Conservation (phyloP, 2,888 invertebrate genomes). For the Epinotia bilunana region DNA sequence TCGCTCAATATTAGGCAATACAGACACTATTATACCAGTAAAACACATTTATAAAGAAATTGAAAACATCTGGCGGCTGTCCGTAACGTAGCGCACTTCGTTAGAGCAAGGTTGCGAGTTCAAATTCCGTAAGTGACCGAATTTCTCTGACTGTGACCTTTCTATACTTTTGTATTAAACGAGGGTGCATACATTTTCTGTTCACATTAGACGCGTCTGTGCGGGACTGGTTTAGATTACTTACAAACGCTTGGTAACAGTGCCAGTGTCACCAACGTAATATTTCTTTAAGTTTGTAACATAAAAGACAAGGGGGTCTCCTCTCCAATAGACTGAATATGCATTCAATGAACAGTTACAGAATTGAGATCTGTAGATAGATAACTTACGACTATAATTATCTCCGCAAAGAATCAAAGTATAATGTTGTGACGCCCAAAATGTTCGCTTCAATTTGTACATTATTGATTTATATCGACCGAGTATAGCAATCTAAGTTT, state of each 20-base stretch:
- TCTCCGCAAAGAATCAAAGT: too few species aligned
- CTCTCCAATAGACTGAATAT: too few species aligned
- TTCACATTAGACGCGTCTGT: not conserved
- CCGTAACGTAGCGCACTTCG: conserved; percentile 3
- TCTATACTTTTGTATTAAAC: conserved; percentile 12
- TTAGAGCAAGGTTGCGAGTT: conserved; percentile 19
- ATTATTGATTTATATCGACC: too few species aligned
- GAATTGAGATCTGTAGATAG: too few species aligned
- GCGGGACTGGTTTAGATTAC: not conserved
- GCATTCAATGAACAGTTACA: too few species aligned
- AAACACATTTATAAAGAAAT: conserved; percentile 14
- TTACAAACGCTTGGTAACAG: not conserved
- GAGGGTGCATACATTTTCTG: conserved; percentile 6
- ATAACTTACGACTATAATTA: too few species aligned
- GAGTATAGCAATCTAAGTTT: too few species aligned
- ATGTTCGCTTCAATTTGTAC: too few species aligned
- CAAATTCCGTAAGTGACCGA: conserved; percentile 13
- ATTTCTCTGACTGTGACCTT: conserved; percentile 21
- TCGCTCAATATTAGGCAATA: conserved; percentile 14
- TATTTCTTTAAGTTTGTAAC: too few species aligned
- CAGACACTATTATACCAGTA: not conserved
- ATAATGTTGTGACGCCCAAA: too few species aligned
- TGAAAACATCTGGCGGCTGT: conserved; percentile 19
- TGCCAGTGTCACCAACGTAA: not conserved
- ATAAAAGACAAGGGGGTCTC: too few species aligned